Evolutionary conservation across 2,797 vertebrate genomes (phyloP), one percentile per base, ranked within the genome.

Genomic region (Sebastes variabilis): DNA sequence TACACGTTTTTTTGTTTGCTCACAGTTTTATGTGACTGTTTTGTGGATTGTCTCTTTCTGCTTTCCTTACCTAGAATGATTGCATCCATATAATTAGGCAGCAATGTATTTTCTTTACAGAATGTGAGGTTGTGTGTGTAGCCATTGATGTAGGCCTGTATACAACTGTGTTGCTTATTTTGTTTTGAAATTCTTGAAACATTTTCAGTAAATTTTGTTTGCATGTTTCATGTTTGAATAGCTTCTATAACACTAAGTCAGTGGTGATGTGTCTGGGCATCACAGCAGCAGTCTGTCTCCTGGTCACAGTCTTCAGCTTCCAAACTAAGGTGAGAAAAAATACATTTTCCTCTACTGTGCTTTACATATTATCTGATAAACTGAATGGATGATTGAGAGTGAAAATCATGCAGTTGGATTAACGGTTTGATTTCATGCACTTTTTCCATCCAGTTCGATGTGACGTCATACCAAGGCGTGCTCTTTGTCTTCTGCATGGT

Each of bases 241-340:
- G 98, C 82, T 99, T 95, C 92, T 99, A 98, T 89, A 95, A 98
- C 67, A 99, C 97, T 80, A 98, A 94, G 54, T 98, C 97, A 0
- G 97, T 98, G 83, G 94, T 99, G 56, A 90, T 98, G 90, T 98
- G 97, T 77, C 94, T 99, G 81, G 96, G 96, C 20, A 98, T 99
- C 92, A 98, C 98, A 1, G 96, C 95, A 22, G 92, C 97, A 30
- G 97, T 99, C 86, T 98, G 98, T 90, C 94, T 99, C 52, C 92
- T 96, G 0, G 97, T 99, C 87, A 97, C 96, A 0, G 30, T 98
- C 90, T 97, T 98, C 94, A 98, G 97, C 91, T 98, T 98, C 92
- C 98, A 98, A 94, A 97, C 96, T 69, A 99, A 97, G 96, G 98
- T 98, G 69, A 94, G 94, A 36, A 62, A 87, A 66, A 75, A 2